phyloP scores from a whole-genome alignment of 1,140 invertebrate genomes.

The Drosophila novamexicana region DNA sequence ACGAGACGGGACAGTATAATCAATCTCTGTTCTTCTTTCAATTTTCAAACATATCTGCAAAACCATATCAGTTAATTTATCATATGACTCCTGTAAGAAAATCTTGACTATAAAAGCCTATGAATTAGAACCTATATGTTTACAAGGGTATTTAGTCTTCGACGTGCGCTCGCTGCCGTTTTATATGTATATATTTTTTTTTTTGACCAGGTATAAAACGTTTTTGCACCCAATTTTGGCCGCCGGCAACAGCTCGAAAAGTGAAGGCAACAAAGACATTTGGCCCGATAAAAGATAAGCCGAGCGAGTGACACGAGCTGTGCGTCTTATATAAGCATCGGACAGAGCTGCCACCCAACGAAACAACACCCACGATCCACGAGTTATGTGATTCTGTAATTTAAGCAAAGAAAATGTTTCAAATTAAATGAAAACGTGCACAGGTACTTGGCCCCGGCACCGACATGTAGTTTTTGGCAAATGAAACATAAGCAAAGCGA shows the following conservation, averaged over 20 bases:
- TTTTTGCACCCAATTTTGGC: conserved; percentile 63
- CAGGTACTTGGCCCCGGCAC: conserved; percentile 17
- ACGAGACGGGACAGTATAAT: too few relatives aligned
- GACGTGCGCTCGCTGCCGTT: too few relatives aligned
- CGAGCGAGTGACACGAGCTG: conserved; percentile 9
- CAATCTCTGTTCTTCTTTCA: too few relatives aligned
- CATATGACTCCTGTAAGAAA: too few relatives aligned
- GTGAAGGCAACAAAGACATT: conserved; percentile 42
- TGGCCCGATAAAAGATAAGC: conserved; percentile 46
- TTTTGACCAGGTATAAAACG: conserved; percentile 29
- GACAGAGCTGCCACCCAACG: neutral
- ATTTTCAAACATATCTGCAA: too few relatives aligned
- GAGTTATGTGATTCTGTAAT: conserved; percentile 60
- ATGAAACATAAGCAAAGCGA: conserved; percentile 73
- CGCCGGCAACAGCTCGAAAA: conserved; percentile 35
- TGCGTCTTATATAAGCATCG: conserved; percentile 7
- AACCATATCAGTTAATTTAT: too few relatives aligned
- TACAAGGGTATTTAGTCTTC: too few relatives aligned
- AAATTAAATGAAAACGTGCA: conserved; percentile 79
- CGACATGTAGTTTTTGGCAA: conserved; percentile 71
- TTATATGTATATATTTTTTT: neutral
- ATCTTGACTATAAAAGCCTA: too few relatives aligned
- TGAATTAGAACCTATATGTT: too few relatives aligned
- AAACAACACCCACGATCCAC: neutral
- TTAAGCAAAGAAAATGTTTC: conserved; percentile 77